Percentiles rank a stretch among this genome's conserved stretches.
These are phyloP conservation scores for Lithophane ornitopus DNA, from an alignment of 2,888 invertebrate species.

Conservation along the genomic window DNA sequence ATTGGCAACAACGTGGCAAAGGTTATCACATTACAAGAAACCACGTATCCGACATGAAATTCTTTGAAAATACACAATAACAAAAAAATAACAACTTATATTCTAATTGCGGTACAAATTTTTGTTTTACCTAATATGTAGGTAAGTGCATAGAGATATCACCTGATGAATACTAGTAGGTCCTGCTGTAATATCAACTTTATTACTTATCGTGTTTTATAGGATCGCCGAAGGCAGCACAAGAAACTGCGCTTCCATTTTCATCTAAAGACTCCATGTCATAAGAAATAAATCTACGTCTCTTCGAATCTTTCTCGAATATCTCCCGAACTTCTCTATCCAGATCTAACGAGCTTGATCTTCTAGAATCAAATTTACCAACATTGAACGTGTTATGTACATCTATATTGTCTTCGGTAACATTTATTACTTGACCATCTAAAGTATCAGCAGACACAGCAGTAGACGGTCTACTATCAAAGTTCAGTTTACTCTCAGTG, in stretches of 20 bases:
- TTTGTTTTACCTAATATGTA: neutral
- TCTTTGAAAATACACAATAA: neutral
- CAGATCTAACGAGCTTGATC: conserved; percentile 84
- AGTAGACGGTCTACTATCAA: conserved; percentile 73
- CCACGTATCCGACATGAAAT: neutral
- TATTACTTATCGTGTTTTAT: conserved; percentile 55
- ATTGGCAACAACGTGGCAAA: neutral
- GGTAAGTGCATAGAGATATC: neutral
- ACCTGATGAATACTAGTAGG: neutral
- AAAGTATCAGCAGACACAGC: conserved; percentile 79
- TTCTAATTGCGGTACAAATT: neutral
- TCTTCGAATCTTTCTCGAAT: conserved; percentile 80
- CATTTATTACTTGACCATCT: conserved; percentile 81
- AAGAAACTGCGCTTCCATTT: conserved; percentile 73
- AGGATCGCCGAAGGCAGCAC: conserved; percentile 78
- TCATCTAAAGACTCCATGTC: conserved; percentile 61
- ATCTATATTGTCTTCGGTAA: conserved; percentile 79
- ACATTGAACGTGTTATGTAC: conserved; percentile 78
- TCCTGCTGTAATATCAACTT: neutral
- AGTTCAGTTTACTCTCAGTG: conserved; percentile 70
- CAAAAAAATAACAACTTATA: no score
- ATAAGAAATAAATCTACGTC: conserved; percentile 66
- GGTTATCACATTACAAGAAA: neutral
- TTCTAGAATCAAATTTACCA: conserved; percentile 75
- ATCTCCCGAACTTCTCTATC: conserved; percentile 86